Evolutionary conservation across 1,140 invertebrate species (phyloP).

Genomic region (Ruditapes philippinarum): DNA sequence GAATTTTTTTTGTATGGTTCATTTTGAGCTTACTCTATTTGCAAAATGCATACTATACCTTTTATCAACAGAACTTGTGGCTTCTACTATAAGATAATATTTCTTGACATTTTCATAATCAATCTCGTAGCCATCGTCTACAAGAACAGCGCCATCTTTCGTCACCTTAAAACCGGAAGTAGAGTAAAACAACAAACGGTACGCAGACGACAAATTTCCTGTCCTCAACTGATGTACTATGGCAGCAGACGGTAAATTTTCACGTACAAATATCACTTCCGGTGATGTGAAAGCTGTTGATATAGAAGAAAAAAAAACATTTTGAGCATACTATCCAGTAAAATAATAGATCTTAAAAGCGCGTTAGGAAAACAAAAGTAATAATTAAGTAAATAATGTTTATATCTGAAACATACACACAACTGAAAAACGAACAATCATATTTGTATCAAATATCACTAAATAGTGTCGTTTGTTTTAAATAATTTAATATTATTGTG

Average conservation of each 20-base stretch:
- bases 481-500: too few relatives aligned
- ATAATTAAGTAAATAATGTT: neutral
- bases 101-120: neutral
- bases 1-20: too few relatives aligned
- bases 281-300: slow-evolving; percentile 7
- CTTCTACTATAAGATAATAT: neutral
- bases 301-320: neutral
- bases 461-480: too few relatives aligned
- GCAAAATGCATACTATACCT: neutral
- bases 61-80: neutral
- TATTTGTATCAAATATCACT: too few relatives aligned
- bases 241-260: neutral
- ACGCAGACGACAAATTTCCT: neutral
- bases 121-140: neutral
- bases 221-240: neutral
- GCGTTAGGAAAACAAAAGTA: neutral
- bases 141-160: neutral
- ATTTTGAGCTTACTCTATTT: too few relatives aligned
- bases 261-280: neutral
- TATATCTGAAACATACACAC: neutral
- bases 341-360: neutral
- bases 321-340: neutral
- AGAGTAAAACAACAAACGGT: neutral
- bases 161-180: neutral
- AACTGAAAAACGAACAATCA: neutral